Base-by-base conservation (phyloP, 1,140 invertebrate genomes). In the Thalassaphorura encarpata region DNA sequence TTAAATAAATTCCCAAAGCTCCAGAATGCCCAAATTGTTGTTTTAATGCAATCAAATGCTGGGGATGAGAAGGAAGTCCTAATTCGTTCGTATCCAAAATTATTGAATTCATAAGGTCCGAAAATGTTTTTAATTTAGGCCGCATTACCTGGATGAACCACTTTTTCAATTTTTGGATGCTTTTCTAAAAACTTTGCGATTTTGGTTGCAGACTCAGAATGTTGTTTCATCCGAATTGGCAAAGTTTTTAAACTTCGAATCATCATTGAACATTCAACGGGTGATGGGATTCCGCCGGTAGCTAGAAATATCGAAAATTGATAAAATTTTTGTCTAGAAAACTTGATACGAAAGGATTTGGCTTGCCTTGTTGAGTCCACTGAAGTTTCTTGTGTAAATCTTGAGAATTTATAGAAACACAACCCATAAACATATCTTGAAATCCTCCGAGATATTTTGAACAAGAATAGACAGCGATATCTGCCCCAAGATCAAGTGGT, bases 381-480 rank as follows among this genome's bases (percentile, higher is more conserved):
- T 81, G 77, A 16, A 98, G 69, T 69, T 77, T 78, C 24, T 84
- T 68, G 62, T 81, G 79, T 0, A 96, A 65, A 45, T 81, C 80
- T 51, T 86, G 79, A 66, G 82, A 76, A 60, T 83, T 91, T 3
- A 83, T 79, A 26, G 86, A 77, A 6, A 85, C 78, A 8, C 86
- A 83, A 3, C 96, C 96, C 96, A 99, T 98, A 1, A 99, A 83
- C 40, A 97, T 86, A 76, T 99, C 96, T 1, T 89, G 86, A 72
- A 98, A 95, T 0, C 95, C 60, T 54, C 51, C 54, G 18, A 50
- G 40, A 67, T 97, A 99, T 72, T 99, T 99, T 0, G 94, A 96
- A 24, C 96, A 66, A 0, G 95, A 99, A 74, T 98, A 95, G 61
- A 91, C 73, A 1, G 86, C 83, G 45, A 97, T 77, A 73, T 99